Evolutionary conservation across 2,113 vertebrate genomes (phyloP), one percentile per base, ranked within the genome.

Genomic region (Eulacestoma nigropectus): DNA sequence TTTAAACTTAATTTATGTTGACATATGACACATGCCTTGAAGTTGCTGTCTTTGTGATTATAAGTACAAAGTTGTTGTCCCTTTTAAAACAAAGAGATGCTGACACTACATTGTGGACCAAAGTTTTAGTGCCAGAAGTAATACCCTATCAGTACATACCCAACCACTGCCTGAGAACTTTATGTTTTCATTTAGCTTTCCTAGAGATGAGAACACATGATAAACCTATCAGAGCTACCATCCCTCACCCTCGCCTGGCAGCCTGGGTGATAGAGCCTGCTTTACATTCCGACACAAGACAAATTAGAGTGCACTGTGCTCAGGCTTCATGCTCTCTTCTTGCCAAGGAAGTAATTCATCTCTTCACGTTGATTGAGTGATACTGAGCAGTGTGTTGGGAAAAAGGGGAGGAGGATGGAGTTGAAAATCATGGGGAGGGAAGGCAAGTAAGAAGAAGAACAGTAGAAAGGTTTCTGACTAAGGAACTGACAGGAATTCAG

Each of bases 141-240:
- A 95, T 89, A 81, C n/a, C 46, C 90, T 96, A 95, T 93, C 93
- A 59, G 70, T 37, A 89, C 10, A 23, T 63, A 85, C 59, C 60
- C 84, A 89, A 63, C 46, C 35, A 90, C 35, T 65, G 83, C 76
- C 46, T n/a, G 64, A 83, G 91, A 97, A 94, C 76, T 88, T 92
- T 77, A 96, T 95, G 87, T 95, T 96, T 97, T 96, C 95, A 96
- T 97, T 97, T 97, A 91, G 89, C 72, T 95, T 85, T 95, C 96
- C 72, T 62, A 83, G 70, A 96, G 97, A 97, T 97, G 93, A 97
- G 96, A 86, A 93, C 84, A 84, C 84, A 97, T 96, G 96, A 98
- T 98, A 97, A 98, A 98, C 96, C 95, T 96, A 98, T 98, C 96
- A 97, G 87, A 83, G 59, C 33, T 75, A 87, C 96, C 93, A 97